Percentiles rank a stretch among this genome's conserved stretches.
Evolutionary conservation across 2,113 vertebrate species (phyloP).

Genomic region (Paramisgurnus dabryanus): DNA sequence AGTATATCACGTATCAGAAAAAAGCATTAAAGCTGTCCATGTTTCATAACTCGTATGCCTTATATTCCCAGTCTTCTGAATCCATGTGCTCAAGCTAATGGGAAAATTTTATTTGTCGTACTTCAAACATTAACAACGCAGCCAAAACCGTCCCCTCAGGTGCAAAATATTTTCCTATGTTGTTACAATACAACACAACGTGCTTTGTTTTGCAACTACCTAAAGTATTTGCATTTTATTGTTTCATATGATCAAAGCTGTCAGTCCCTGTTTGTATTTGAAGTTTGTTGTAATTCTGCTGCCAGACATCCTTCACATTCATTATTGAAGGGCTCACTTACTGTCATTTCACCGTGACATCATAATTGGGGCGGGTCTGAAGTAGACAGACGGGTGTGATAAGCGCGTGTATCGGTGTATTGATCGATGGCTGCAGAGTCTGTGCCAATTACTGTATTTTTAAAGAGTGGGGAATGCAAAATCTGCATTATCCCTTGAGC

Average conservation of each 20-base stretch:
- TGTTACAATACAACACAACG: too few relatives aligned
- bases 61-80: too few relatives aligned
- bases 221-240: background rate
- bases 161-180: too few relatives aligned
- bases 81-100: background rate
- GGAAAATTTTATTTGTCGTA: background rate
- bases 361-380: background rate
- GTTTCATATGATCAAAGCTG: background rate
- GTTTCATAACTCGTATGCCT: too few relatives aligned
- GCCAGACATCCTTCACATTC: background rate
- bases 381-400: background rate
- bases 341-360: background rate
- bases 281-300: background rate
- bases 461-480: background rate
- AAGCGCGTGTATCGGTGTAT: background rate
- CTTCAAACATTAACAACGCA: background rate
- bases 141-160: background rate
- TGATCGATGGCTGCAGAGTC: background rate
- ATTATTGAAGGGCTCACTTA: slow-evolving; percentile 20
- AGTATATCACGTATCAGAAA: too few relatives aligned
- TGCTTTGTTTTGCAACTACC: background rate
- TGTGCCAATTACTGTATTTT: slow-evolving; percentile 49
- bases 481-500: slow-evolving; percentile 14
- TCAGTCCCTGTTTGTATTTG: background rate
- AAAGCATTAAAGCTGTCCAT: too few relatives aligned